A percentile compares a stretch with the other conserved stretches of the same genome.
These are phyloP conservation scores for Xiphophorus couchianus DNA, from an alignment of 2,113 vertebrate genomes.

Conservation along the genomic window DNA sequence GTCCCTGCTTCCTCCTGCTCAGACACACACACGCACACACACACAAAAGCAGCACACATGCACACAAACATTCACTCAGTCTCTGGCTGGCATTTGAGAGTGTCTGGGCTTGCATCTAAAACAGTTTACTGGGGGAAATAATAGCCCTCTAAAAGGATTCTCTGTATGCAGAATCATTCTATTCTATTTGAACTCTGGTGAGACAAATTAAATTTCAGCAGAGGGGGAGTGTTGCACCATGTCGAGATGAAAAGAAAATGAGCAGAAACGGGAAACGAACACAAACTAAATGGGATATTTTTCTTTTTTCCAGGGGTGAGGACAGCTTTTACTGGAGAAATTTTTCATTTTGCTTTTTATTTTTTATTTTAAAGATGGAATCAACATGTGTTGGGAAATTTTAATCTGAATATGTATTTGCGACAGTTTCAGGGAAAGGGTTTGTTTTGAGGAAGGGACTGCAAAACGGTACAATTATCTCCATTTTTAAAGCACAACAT, in stretches of 20 bases:
- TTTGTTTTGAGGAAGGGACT: neutral
- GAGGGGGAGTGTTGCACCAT: conserved; percentile 54
- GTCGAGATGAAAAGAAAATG: conserved; percentile 55
- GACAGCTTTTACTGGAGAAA: conserved; percentile 19
- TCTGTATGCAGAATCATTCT: conserved; percentile 70
- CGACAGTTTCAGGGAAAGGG: neutral
- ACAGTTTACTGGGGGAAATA: conserved; percentile 75
- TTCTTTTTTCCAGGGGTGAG: conserved; percentile 6
- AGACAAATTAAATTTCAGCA: conserved; percentile 72
- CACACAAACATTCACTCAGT: conserved; percentile 53
- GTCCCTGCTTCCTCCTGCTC: conserved; percentile 56
- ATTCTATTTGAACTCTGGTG: conserved; percentile 73
- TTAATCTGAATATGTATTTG: conserved; percentile 22
- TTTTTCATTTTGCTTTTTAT: conserved; percentile 3
- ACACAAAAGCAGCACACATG: conserved; percentile 31
- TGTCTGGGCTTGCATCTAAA: conserved; percentile 75
- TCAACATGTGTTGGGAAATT: conserved; percentile 16
- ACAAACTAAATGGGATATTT: conserved; percentile 22
- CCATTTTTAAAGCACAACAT: neutral
- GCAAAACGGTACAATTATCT: neutral
- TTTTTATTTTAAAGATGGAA: conserved; percentile 2
- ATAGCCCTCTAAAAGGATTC: conserved; percentile 74
- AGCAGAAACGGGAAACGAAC: conserved; percentile 16
- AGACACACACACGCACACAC: conserved; percentile 25
- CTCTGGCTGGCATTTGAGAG: conserved; percentile 73